Percentiles rank a stretch among this genome's conserved stretches.
Evolutionary conservation across 2,113 vertebrate species (phyloP).

Genomic region (Phaethon lepturus): DNA sequence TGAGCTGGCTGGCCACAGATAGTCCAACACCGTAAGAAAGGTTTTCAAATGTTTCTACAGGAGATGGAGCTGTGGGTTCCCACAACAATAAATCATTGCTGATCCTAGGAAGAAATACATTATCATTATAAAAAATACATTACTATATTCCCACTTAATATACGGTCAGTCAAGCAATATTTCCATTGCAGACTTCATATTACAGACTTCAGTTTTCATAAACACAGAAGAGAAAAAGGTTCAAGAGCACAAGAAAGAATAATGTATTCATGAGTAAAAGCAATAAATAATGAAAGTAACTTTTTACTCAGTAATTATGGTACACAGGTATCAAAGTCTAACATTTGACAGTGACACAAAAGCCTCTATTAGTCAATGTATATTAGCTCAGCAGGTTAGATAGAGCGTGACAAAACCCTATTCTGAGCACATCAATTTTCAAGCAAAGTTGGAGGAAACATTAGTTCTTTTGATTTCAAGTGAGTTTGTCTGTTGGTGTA

Average conservation of each 20-base stretch:
- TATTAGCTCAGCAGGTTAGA: neutral
- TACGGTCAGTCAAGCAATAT: neutral
- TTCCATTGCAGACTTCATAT: neutral
- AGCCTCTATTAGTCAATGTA: neutral
- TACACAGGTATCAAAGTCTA: neutral
- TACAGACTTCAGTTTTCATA: neutral
- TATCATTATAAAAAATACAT: neutral
- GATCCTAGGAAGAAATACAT: constrained; percentile 81
- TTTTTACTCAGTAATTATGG: neutral
- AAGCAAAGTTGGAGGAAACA: neutral
- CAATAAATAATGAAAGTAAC: neutral
- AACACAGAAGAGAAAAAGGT: neutral
- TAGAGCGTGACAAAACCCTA: neutral
- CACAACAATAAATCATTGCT: constrained; percentile 95
- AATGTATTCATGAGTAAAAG: neutral
- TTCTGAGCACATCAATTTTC: neutral
- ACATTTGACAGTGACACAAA: neutral
- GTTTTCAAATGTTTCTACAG: constrained; percentile 95
- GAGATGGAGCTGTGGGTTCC: constrained; percentile 97
- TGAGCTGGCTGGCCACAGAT: constrained; percentile 96
- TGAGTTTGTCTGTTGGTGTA: neutral
- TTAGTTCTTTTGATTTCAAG: neutral
- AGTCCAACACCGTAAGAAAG: constrained; percentile 94
- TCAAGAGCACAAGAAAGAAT: neutral
- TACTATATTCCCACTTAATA: neutral